Conservation (phyloP, 2,888 invertebrate genomes). For the Atethmia centrago region DNA sequence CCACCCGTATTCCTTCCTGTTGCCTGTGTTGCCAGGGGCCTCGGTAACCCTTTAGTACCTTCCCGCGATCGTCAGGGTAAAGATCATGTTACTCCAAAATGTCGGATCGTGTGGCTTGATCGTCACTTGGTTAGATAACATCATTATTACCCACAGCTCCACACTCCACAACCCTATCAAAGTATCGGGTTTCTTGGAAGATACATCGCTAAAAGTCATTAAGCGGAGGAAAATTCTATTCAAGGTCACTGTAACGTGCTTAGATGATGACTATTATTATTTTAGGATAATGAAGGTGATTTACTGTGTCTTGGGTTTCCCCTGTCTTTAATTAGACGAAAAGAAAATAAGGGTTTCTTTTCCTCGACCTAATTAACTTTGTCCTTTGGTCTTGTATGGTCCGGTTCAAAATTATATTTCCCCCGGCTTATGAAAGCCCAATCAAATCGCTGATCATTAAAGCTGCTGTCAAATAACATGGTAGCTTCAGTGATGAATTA, state of each 20-base stretch:
- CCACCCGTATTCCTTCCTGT: too few species aligned
- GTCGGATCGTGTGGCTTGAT: constrained; percentile 5
- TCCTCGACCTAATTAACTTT: constrained; percentile 23
- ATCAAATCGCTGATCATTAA: constrained; percentile 7
- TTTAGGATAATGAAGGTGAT: constrained; percentile 5
- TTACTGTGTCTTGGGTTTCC: background rate
- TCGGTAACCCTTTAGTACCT: too few species aligned
- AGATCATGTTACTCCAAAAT: constrained; percentile 44
- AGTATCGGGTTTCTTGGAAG: constrained; percentile 38
- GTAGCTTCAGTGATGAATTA: background rate
- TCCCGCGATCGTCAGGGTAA: constrained; percentile 2
- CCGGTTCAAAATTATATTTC: background rate
- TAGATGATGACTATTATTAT: constrained; percentile 35
- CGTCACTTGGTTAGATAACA: constrained; percentile 22
- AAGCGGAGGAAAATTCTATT: constrained; percentile 12
- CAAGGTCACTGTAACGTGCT: constrained; percentile 20
- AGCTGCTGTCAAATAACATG: constrained; percentile 1
- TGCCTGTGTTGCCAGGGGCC: too few species aligned
- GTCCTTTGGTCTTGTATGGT: background rate
- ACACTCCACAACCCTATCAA: constrained; percentile 22
- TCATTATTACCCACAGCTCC: constrained; percentile 23
- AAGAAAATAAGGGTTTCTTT: constrained; percentile 3
- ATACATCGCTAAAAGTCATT: constrained; percentile 18
- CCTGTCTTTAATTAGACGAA: constrained; percentile 20
- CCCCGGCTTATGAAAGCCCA: constrained; percentile 13